Evolutionary conservation across 2,888 invertebrate genomes (phyloP).

Genomic region (Lucinisca nassula): DNA sequence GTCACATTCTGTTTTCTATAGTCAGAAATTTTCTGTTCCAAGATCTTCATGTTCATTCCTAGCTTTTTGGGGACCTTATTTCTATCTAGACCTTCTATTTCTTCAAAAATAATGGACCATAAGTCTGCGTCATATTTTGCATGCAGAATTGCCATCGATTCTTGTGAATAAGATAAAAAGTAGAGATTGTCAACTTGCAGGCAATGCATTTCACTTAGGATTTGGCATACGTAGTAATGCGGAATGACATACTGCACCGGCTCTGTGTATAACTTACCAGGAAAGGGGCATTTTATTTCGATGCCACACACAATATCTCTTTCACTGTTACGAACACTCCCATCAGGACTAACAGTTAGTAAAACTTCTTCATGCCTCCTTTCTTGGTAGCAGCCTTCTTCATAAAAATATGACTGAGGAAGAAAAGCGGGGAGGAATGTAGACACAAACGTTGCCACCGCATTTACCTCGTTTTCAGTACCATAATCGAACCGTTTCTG

Average conservation of each 20-base stretch:
- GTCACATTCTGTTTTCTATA: constrained; percentile 19
- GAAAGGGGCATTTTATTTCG: constrained; percentile 60
- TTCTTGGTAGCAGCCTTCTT: constrained; percentile 39
- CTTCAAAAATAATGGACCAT: constrained; percentile 21
- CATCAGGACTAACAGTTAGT: constrained; percentile 51
- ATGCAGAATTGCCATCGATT: constrained; percentile 29
- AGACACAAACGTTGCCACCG: constrained; percentile 29
- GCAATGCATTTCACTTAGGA: constrained; percentile 44
- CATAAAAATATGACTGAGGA: neutral
- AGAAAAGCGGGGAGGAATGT: constrained; percentile 29
- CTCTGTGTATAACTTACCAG: constrained; percentile 32
- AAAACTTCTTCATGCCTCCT: neutral
- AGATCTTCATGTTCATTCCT: neutral
- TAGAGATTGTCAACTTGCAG: neutral
- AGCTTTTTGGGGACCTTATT: constrained; percentile 18
- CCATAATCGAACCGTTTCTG: constrained; percentile 44
- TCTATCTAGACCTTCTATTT: constrained; percentile 15
- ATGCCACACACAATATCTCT: constrained; percentile 6
- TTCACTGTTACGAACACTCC: constrained; percentile 26
- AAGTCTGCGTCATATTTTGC: constrained; percentile 22
- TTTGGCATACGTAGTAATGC: constrained; percentile 39
- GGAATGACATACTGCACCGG: constrained; percentile 39
- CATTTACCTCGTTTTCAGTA: constrained; percentile 36
- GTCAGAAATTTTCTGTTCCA: constrained; percentile 30
- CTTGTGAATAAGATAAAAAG: constrained; percentile 35